phyloP scores from a whole-genome alignment of 2,888 invertebrate genomes.

The Andrena camellia region DNA sequence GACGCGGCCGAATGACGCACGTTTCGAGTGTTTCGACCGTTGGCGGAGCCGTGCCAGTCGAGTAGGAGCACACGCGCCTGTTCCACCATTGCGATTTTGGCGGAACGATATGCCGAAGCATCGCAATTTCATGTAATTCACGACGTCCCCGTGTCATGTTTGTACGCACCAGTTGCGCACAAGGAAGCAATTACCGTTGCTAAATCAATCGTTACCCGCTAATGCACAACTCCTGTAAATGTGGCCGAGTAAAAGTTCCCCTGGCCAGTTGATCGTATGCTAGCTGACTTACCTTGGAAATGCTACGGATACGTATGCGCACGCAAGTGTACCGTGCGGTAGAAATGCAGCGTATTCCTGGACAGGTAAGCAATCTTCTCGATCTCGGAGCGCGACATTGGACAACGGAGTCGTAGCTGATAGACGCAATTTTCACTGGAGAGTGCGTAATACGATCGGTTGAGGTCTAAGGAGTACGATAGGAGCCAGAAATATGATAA shows the following conservation, averaged over 20 bases:
- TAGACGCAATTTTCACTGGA: neutral
- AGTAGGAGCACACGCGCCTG: neutral
- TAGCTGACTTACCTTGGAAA: slow-evolving; percentile 40
- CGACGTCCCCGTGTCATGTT: neutral
- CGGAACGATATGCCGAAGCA: neutral
- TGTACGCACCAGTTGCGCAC: slow-evolving; percentile 9
- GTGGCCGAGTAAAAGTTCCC: slow-evolving; percentile 50
- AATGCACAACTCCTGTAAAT: slow-evolving; percentile 29
- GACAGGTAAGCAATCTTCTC: neutral
- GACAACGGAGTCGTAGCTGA: neutral
- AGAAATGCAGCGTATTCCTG: slow-evolving; percentile 21
- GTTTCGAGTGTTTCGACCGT: neutral
- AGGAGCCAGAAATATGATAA: neutral
- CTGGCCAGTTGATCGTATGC: slow-evolving; percentile 24
- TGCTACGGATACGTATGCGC: slow-evolving; percentile 27
- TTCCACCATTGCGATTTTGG: neutral
- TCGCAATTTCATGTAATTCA: neutral
- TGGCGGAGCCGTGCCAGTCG: neutral
- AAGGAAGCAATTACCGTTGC: slow-evolving; percentile 42
- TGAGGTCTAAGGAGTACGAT: neutral
- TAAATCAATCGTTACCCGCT: slow-evolving; percentile 31
- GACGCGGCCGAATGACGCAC: slow-evolving; percentile 23
- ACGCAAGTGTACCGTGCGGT: neutral
- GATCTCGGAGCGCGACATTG: slow-evolving; percentile 12
- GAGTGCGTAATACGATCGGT: neutral